These are phyloP conservation scores for Uromys caudimaculatus DNA, from an alignment of 2,797 vertebrate genomes.

Conservation along the genomic window DNA sequence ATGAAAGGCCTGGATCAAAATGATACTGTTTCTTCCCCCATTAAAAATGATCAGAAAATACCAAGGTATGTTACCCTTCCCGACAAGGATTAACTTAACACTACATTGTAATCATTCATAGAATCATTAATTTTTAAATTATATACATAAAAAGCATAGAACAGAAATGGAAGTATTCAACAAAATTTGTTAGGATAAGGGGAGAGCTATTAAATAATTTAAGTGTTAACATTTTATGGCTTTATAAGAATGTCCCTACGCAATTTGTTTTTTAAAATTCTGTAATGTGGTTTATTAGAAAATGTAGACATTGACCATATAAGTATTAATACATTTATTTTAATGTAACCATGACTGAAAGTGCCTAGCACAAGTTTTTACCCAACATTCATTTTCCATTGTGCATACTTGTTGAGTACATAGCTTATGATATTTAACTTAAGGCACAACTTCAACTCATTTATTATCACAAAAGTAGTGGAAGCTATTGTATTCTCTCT, in stretches of 20 bases:
- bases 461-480: neutral
- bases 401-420: constrained; percentile 17
- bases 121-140: neutral
- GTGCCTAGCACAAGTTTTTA: neutral
- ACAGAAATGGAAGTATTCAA: neutral
- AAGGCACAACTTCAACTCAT: neutral
- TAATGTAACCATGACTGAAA: neutral
- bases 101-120: neutral
- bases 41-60: constrained; percentile 16
- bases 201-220: neutral
- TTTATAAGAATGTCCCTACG: neutral
- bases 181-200: neutral
- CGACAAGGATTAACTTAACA: neutral
- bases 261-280: neutral
- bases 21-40: neutral
- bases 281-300: neutral
- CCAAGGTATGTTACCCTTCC: neutral
- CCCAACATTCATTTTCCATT: neutral
- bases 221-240: neutral
- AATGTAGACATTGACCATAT: neutral
- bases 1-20: constrained; percentile 1
- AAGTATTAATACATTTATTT: neutral
- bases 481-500: neutral
- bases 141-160: neutral
- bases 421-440: constrained; percentile 5